Conservation (phyloP, 2,113 vertebrate species). For the Trematomus loennbergii region DNA sequence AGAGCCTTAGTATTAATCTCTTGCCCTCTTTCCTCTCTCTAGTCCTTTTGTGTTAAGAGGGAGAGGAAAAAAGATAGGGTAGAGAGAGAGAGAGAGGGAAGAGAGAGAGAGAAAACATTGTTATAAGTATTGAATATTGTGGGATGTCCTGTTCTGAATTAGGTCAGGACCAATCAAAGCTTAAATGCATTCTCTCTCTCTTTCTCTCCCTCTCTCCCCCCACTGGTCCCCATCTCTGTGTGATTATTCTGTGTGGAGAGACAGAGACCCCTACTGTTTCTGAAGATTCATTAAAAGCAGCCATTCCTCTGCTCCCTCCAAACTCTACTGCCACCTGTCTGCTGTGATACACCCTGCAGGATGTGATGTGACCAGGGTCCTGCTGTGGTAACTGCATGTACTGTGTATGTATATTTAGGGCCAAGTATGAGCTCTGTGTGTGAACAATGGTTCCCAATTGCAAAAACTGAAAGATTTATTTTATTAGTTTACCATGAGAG, state of each 20-base stretch:
- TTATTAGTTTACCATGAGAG: too few species aligned
- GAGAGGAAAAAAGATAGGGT: constrained; percentile 16
- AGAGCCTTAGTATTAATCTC: constrained; percentile 79
- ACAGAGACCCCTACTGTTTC: constrained; percentile 81
- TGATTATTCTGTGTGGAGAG: constrained; percentile 62
- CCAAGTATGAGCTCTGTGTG: too few species aligned
- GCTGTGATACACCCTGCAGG: neutral
- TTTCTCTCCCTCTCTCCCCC: constrained; percentile 32
- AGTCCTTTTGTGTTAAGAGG: constrained; percentile 59
- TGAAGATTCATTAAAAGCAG: neutral
- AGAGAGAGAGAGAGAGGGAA: constrained; percentile 9
- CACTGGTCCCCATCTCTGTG: constrained; percentile 42
- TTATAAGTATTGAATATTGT: constrained; percentile 71
- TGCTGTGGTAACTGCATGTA: neutral
- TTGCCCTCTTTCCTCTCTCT: constrained; percentile 68
- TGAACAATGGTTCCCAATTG: too few species aligned
- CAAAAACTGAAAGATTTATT: too few species aligned
- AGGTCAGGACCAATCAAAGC: constrained; percentile 84
- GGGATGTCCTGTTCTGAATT: constrained; percentile 85
- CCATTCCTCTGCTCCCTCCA: neutral
- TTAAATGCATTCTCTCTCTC: constrained; percentile 63
- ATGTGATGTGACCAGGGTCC: neutral
- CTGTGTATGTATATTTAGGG: too few species aligned
- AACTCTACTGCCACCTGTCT: constrained; percentile 76
- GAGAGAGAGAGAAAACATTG: constrained; percentile 41